Conservation (phyloP, 1,140 invertebrate species). For the Neodiprion fabricii region DNA sequence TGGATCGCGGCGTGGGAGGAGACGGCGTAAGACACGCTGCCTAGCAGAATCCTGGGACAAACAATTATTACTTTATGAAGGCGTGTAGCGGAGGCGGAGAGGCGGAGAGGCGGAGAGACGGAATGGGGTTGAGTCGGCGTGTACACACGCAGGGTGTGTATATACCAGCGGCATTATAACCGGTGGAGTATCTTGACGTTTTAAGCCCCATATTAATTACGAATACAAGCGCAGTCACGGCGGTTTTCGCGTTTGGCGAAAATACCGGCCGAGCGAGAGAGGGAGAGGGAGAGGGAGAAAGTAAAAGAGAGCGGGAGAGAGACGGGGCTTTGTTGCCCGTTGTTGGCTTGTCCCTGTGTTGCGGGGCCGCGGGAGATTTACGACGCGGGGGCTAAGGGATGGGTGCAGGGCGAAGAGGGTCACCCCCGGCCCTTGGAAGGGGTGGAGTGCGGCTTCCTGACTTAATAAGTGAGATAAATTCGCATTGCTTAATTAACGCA, state of each 20-base stretch:
- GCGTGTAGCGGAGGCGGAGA: too few relatives aligned
- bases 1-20: too few relatives aligned
- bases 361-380: slow-evolving; percentile 11
- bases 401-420: background rate
- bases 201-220: slow-evolving; percentile 15
- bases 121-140: background rate
- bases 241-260: slow-evolving; percentile 8
- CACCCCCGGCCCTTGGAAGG: background rate
- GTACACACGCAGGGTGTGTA: background rate
- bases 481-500: slow-evolving; percentile 14
- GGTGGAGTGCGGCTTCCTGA: slow-evolving; percentile 6
- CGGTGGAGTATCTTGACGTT: slow-evolving; percentile 11
- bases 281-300: background rate
- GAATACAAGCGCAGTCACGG: slow-evolving; percentile 13
- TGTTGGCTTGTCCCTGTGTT: slow-evolving; percentile 12
- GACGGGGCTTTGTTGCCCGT: slow-evolving; percentile 5
- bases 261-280: background rate
- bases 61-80: slow-evolving; percentile 17
- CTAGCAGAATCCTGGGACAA: background rate
- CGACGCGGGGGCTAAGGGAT: background rate
- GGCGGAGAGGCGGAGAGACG: background rate
- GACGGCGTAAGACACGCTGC: too few relatives aligned
- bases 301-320: background rate
- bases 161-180: background rate
- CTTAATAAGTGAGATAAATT: slow-evolving; percentile 18